These are phyloP conservation scores for Philereme vetulata DNA, from an alignment of 2,888 invertebrate species.

Conservation along the genomic window DNA sequence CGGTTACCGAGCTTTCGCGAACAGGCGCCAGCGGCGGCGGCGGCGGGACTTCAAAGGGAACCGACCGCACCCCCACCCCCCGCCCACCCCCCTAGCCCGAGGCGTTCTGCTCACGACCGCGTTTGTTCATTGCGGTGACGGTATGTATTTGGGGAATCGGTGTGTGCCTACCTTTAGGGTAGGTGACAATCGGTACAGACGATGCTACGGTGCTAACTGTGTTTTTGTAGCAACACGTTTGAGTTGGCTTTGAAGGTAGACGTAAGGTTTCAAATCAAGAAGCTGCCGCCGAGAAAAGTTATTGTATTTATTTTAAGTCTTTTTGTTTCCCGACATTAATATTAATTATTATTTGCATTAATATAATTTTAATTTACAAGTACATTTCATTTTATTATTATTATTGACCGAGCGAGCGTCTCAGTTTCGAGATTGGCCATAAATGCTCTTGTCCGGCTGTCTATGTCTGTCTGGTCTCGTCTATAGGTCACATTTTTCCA, in stretches of 20 bases:
- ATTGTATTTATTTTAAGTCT: too few relatives aligned
- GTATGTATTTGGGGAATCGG: slow-evolving; percentile 67
- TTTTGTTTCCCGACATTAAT: too few relatives aligned
- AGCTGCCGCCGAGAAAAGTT: too few relatives aligned
- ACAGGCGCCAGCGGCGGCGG: slow-evolving; percentile 63
- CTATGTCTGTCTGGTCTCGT: too few relatives aligned
- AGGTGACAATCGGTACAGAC: slow-evolving; percentile 48
- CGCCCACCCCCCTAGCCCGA: slow-evolving; percentile 41
- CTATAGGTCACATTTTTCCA: too few relatives aligned
- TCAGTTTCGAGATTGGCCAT: too few relatives aligned
- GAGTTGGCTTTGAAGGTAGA: too few relatives aligned
- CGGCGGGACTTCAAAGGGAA: slow-evolving; percentile 78
- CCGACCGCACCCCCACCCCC: slow-evolving; percentile 58
- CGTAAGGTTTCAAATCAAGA: too few relatives aligned
- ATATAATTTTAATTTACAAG: not conserved
- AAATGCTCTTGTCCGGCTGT: too few relatives aligned
- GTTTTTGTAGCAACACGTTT: slow-evolving; percentile 1
- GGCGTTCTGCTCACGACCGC: slow-evolving; percentile 59
- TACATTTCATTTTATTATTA: not conserved
- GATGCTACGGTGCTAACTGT: slow-evolving; percentile 2
- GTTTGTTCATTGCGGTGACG: slow-evolving; percentile 67
- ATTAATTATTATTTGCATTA: too few relatives aligned
- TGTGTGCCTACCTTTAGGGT: slow-evolving; percentile 61
- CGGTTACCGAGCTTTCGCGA: slow-evolving; percentile 76
- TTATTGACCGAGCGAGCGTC: too few relatives aligned